Conservation (phyloP, 2,113 vertebrate species). For the Callochromis pleurospilus region DNA sequence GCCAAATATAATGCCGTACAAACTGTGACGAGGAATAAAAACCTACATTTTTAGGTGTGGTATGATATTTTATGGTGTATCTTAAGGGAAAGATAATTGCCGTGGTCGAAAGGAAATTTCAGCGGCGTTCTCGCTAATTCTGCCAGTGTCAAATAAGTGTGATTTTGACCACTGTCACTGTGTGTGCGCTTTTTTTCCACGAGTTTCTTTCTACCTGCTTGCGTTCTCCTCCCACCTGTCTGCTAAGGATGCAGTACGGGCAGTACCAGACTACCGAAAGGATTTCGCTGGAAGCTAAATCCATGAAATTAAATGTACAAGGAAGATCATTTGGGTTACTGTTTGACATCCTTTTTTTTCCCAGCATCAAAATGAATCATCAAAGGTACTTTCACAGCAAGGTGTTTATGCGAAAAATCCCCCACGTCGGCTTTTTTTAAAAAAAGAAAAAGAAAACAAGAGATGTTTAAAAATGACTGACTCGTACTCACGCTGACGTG, state of each 20-base stretch:
- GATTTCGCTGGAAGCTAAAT: constrained; percentile 4
- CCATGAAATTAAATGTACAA: constrained; percentile 35
- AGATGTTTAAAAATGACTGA: constrained; percentile 3
- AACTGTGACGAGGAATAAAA: constrained; percentile 27
- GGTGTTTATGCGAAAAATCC: constrained; percentile 32
- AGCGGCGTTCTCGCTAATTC: not conserved
- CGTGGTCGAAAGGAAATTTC: not conserved
- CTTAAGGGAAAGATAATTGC: not conserved
- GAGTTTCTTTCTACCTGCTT: not conserved
- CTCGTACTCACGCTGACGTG: not conserved
- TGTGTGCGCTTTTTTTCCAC: not conserved
- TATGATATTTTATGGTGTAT: constrained; percentile 19
- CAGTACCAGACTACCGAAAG: not conserved
- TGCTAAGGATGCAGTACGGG: not conserved
- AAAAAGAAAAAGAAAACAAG: not conserved
- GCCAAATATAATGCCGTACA: constrained; percentile 15
- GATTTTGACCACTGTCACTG: not conserved
- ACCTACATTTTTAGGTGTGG: constrained; percentile 6
- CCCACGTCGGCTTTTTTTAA: not conserved
- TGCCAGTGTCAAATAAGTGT: not conserved
- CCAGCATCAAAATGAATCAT: constrained; percentile 23
- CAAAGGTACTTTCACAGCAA: constrained; percentile 26
- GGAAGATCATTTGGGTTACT: constrained; percentile 11
- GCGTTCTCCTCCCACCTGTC: not conserved
- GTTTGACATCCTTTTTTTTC: not conserved